These are phyloP conservation scores for Glaucomys volans DNA, from an alignment of 2,113 vertebrate species.

Conservation along the genomic window DNA sequence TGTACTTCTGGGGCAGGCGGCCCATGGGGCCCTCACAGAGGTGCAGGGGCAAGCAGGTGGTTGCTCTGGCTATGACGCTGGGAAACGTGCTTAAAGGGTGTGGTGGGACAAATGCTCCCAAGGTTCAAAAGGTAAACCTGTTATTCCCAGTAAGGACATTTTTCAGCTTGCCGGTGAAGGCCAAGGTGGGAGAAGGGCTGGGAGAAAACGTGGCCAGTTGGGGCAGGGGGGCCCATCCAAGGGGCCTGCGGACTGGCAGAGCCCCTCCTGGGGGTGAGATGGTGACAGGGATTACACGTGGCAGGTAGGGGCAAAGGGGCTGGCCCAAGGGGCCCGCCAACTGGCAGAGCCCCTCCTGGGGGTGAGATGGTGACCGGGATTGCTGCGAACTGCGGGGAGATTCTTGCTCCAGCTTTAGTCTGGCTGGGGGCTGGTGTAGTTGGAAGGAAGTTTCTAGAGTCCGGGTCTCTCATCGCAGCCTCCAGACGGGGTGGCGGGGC, in stretches of 20 bases:
- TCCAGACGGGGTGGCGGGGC: neutral
- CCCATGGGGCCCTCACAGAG: rapidly evolving
- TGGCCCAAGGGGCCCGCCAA: neutral
- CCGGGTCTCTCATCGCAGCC: neutral
- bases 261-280: neutral
- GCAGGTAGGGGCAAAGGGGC: no score
- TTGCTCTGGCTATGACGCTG: rapidly evolving
- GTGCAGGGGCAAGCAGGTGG: rapidly evolving
- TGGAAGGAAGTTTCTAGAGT: neutral
- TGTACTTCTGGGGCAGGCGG: neutral
- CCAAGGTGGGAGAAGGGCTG: neutral
- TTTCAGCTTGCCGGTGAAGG: conserved; percentile 21
- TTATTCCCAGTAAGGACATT: neutral
- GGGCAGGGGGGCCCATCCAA: neutral
- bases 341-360: neutral
- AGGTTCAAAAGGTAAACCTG: conserved; percentile 32
- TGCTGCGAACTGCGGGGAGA: neutral
- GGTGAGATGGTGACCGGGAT: neutral
- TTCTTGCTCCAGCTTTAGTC: neutral
- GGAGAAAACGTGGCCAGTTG: neutral
- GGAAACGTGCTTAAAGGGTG: neutral
- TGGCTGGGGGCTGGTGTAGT: rapidly evolving
- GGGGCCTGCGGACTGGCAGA: neutral
- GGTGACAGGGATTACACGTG: neutral
- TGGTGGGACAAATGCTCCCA: neutral